Conservation (phyloP, 2,113 vertebrate genomes). For the Chauna torquata region DNA sequence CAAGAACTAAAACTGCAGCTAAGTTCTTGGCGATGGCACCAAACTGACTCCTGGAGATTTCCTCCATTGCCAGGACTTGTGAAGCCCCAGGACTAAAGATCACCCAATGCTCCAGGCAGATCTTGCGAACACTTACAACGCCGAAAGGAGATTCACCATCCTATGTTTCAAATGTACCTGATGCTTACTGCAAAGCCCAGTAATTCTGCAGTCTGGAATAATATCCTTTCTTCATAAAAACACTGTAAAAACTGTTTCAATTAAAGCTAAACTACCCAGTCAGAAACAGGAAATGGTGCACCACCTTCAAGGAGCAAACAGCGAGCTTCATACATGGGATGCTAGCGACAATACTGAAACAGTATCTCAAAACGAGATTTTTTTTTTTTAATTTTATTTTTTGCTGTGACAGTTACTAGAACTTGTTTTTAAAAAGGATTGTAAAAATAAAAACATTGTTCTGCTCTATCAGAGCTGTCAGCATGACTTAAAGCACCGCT, state of each 20-base stretch:
- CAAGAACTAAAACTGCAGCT: not conserved
- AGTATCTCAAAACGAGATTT: not conserved
- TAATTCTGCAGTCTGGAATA: not conserved
- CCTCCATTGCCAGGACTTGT: not conserved
- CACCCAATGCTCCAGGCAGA: not conserved
- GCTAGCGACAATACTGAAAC: not conserved
- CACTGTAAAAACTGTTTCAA: not conserved
- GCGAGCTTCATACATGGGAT: not conserved
- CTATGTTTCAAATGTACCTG: not conserved
- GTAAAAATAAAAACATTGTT: not conserved
- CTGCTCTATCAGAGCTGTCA: not conserved
- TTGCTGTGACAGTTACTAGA: not conserved
- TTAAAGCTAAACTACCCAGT: not conserved
- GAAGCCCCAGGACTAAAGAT: not conserved
- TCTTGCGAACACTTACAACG: not conserved
- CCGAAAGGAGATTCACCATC: not conserved
- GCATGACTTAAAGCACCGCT: rapidly evolving
- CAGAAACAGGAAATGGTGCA: constrained; percentile 55
- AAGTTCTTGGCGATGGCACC: not conserved
- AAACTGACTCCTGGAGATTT: not conserved
- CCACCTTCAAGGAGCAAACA: not conserved
- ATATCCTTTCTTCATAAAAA: not conserved
- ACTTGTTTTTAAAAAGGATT: not conserved
- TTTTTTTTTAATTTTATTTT: not conserved
- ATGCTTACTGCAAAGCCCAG: not conserved